Percentiles rank a stretch among this genome's conserved stretches.
Conservation (phyloP, 2,113 vertebrate genomes). For the Sorex araneus region DNA sequence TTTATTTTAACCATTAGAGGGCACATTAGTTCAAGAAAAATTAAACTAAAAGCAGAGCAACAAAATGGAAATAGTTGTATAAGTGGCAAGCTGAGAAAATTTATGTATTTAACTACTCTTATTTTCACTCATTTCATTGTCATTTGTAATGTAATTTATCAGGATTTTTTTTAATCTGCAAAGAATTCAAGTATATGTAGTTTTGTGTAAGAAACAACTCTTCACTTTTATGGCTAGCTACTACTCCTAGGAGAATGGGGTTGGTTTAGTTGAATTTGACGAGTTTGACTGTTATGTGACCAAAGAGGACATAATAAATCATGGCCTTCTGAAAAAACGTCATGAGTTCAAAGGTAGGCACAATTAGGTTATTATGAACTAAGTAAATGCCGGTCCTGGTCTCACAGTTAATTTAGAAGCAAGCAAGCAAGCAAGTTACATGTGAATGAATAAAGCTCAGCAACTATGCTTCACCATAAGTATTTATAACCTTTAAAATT, state of each 20-base stretch:
- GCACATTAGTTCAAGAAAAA: slow-evolving; percentile 73
- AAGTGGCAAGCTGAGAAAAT: slow-evolving; percentile 57
- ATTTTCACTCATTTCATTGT: slow-evolving; percentile 77
- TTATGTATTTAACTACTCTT: slow-evolving; percentile 53
- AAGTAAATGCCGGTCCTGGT: slow-evolving; percentile 59
- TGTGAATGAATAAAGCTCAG: slow-evolving; percentile 55
- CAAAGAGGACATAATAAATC: slow-evolving; percentile 65
- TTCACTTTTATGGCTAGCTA: slow-evolving; percentile 69
- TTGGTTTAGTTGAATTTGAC: slow-evolving; percentile 71
- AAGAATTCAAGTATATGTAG: slow-evolving; percentile 63
- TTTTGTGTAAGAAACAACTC: slow-evolving; percentile 43
- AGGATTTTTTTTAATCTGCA: slow-evolving; percentile 60
- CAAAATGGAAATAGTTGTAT: background rate
- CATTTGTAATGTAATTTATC: slow-evolving; percentile 72
- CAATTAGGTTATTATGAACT: slow-evolving; percentile 56
- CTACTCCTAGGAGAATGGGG: slow-evolving; percentile 60
- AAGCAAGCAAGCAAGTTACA: background rate
- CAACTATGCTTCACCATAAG: slow-evolving; percentile 28
- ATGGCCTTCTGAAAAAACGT: slow-evolving; percentile 64
- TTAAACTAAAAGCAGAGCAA: slow-evolving; percentile 44
- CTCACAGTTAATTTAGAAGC: slow-evolving; percentile 41
- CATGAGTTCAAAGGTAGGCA: slow-evolving; percentile 66
- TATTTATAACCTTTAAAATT: slow-evolving; percentile 82
- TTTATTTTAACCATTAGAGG: slow-evolving; percentile 83
- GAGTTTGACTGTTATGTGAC: slow-evolving; percentile 59